Evolutionary conservation across 2,888 invertebrate species (phyloP).

Genomic region (Hoplodrina blanda): DNA sequence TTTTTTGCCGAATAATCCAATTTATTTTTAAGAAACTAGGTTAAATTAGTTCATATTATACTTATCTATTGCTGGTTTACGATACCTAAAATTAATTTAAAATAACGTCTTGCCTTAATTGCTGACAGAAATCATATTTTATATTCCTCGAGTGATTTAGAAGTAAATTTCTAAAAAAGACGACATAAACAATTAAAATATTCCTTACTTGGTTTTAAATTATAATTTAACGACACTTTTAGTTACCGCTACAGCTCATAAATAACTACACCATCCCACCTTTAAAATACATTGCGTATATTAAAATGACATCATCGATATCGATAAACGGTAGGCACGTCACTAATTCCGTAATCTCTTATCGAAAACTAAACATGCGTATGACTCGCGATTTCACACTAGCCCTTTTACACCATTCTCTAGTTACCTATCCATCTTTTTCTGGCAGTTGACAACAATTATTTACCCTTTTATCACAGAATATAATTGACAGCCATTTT

Average conservation of each 20-base stretch:
- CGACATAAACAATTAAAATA: too few species aligned
- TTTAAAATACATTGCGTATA: constrained; percentile 2
- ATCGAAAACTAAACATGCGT: constrained; percentile 33
- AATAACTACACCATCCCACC: neutral
- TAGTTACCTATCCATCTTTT: neutral
- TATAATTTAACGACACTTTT: neutral
- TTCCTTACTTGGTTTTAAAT: too few species aligned
- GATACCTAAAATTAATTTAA: neutral
- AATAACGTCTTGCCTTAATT: neutral
- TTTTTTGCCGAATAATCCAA: neutral
- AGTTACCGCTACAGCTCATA: neutral
- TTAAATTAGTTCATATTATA: neutral
- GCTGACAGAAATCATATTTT: neutral
- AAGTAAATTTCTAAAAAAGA: too few species aligned
- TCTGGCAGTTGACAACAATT: neutral
- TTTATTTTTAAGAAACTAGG: neutral
- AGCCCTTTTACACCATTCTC: constrained; percentile 13
- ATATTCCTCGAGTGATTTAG: neutral
- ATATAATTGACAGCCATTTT: constrained; percentile 1
- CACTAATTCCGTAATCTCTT: constrained; percentile 27
- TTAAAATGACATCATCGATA: constrained; percentile 16
- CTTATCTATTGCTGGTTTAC: neutral
- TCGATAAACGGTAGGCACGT: constrained; percentile 3
- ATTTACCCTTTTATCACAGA: neutral
- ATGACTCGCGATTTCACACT: constrained; percentile 34